Base-by-base conservation (phyloP, 2,888 invertebrate species). In the Isoperla grammatica region DNA sequence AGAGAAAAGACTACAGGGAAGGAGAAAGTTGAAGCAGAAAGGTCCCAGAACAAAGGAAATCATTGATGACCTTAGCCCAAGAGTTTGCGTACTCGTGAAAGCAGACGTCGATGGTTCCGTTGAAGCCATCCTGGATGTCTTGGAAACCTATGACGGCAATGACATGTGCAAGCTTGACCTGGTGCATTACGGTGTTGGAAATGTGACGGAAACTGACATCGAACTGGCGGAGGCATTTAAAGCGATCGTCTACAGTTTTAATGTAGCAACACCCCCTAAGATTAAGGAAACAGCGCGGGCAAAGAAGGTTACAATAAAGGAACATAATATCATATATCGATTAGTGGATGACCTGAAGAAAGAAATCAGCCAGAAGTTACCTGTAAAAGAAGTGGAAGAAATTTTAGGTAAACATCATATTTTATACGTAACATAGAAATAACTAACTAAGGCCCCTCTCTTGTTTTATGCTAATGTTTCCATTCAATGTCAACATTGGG, bases 101-200 rank as follows among this genome's bases (percentile, higher is more conserved):
- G 88, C 90, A 19, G 99, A 99, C 76, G 97, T 98, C 1, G 90
- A 93, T 73, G 99, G 99, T 0, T 95, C 95, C 0, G 85, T 97
- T 45, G 98, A 99, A 74, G 97, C 98, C 0, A 89, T 99, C 64
- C 74, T 96, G 63, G 91, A 97, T 72, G 87, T 93, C 9, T 72
- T 99, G 57, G 90, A 89, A 65, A 90, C 93, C 0, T 99, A 97
- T 70, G 80, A 87, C 66, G 78, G 82, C 56, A 69, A 74, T 1
- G 78, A 83, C 2, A 74, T 74, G 5, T 96, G 95, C 68, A 81
- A 82, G 48, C 77, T 99, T 12, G 87, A 93, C 68, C 74, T 99
- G 2, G 84, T 98, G 37, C 89, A 93, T 73, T 94, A 87, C 72
- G 96, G 90, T 0, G 90, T 99, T 1, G 99, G 99, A 0, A 81